Evolutionary conservation across 2,113 vertebrate species (phyloP), one percentile per base, ranked within the genome.

Genomic region (Ivindomyrus marchei): DNA sequence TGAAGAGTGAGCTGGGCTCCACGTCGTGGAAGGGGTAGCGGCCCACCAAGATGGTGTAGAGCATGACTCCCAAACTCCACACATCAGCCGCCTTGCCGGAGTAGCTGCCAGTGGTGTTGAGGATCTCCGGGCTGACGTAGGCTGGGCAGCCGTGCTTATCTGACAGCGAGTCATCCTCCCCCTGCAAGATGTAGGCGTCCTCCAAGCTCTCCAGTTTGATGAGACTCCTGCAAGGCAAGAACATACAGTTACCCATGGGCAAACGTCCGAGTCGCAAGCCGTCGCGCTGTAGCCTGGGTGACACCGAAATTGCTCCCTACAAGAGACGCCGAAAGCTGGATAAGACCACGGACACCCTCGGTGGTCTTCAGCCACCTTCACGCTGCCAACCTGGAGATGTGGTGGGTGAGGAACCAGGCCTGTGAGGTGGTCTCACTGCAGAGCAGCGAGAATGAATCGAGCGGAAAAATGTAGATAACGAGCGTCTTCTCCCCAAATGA

Each of bases 81-180:
- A 99, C 98, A 17, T 99, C 98, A 3, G 98, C 98, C 0, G 98
- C 98, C 94, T 99, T 99, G 94, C 98, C 98, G 39, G 98, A 99
- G 94, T 99, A 99, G 97, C 98, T 99, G 96, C 98, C 98, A 13
- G 94, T 97, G 94, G 98, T 98, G 92, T 99, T 99, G 95, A 99
- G 95, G 95, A 99, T 99, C 97, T 99, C 98, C 0, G 98, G 98
- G 94, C 98, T 99, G 92, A 99, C 98, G 17, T 99, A 99, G 1
- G 98, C 98, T 0, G 98, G 98, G 94, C 98, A 99, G 94, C 98
- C 98, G 9, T 99, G 98, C 94, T 99, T 99, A 96, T 99, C 98
- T 9, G 98, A 99, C 62, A 99, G 97, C 13, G 98, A 98, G 95
- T 99, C 98, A 3, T 99, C 98, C 0, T 94, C 95, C 45, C 98